These are phyloP conservation scores for Megalopta genalis DNA, from an alignment of 1,140 invertebrate genomes.

Conservation along the genomic window DNA sequence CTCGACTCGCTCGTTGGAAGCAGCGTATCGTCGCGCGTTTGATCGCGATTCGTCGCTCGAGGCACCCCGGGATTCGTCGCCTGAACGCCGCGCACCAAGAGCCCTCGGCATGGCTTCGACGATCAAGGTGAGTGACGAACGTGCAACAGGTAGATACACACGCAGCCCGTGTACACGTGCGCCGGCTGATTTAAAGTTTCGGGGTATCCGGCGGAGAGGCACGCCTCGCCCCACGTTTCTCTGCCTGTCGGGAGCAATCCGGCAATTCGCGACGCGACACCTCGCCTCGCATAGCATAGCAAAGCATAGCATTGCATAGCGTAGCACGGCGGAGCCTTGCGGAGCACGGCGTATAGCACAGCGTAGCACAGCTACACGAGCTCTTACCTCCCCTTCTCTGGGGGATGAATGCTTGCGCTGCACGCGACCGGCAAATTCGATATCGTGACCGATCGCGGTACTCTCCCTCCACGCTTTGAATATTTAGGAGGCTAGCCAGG, in stretches of 20 bases:
- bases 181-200: constrained; percentile 60
- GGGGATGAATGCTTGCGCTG: too few relatives aligned
- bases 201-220: constrained; percentile 13
- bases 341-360: too few relatives aligned
- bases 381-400: background rate
- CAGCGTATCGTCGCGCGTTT: background rate
- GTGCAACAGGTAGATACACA: constrained; percentile 65
- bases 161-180: constrained; percentile 28
- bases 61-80: background rate
- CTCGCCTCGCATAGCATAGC: too few relatives aligned
- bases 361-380: too few relatives aligned
- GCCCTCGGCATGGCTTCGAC: constrained; percentile 59
- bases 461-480: background rate
- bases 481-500: constrained; percentile 2
- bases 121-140: constrained; percentile 69
- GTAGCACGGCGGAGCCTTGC: too few relatives aligned
- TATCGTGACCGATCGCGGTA: background rate
- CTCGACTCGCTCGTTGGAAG: background rate
- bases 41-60: too few relatives aligned
- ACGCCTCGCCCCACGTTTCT: background rate
- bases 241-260: background rate
- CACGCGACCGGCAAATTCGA: constrained; percentile 9
- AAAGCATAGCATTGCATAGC: too few relatives aligned
- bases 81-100: background rate
- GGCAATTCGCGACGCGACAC: background rate